Conservation (phyloP, 2,113 vertebrate genomes). For the Oryzias curvinotus region DNA sequence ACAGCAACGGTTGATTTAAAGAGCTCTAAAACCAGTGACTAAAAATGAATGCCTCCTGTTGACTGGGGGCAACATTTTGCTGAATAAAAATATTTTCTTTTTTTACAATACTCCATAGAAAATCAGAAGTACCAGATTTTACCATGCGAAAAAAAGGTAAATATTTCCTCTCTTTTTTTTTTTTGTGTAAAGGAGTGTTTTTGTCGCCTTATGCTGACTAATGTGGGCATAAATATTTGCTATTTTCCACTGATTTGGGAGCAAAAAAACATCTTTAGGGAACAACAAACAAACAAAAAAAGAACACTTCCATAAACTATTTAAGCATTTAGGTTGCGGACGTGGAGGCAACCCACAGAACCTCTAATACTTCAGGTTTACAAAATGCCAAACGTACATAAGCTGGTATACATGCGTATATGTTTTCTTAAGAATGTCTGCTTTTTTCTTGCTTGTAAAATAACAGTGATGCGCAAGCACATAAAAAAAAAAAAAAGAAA, state of each 20-base stretch:
- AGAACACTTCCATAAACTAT: constrained; percentile 75
- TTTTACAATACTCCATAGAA: constrained; percentile 69
- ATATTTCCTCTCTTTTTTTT: constrained; percentile 17
- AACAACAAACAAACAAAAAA: constrained; percentile 51
- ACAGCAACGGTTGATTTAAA: constrained; percentile 75
- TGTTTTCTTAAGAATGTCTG: constrained; percentile 60
- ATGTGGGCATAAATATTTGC: constrained; percentile 42
- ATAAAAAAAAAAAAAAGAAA: too few species aligned
- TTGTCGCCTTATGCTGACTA: constrained; percentile 39
- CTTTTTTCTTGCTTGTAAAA: constrained; percentile 63
- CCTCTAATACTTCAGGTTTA: constrained; percentile 72
- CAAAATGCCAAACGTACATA: constrained; percentile 70
- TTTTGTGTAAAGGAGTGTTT: constrained; percentile 46
- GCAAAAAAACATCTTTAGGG: constrained; percentile 42
- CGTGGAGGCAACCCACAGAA: constrained; percentile 59
- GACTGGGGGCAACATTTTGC: constrained; percentile 68
- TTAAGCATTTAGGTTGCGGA: constrained; percentile 65
- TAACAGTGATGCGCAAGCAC: constrained; percentile 68
- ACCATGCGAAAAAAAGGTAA: constrained; percentile 50
- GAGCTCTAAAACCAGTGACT: constrained; percentile 72
- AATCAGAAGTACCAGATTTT: constrained; percentile 71
- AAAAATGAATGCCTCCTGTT: constrained; percentile 65
- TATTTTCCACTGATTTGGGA: constrained; percentile 55
- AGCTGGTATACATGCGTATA: constrained; percentile 70
- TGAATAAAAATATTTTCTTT: constrained; percentile 68